phyloP scores from a whole-genome alignment of 2,797 vertebrate species.

The Eospalax fontanierii region DNA sequence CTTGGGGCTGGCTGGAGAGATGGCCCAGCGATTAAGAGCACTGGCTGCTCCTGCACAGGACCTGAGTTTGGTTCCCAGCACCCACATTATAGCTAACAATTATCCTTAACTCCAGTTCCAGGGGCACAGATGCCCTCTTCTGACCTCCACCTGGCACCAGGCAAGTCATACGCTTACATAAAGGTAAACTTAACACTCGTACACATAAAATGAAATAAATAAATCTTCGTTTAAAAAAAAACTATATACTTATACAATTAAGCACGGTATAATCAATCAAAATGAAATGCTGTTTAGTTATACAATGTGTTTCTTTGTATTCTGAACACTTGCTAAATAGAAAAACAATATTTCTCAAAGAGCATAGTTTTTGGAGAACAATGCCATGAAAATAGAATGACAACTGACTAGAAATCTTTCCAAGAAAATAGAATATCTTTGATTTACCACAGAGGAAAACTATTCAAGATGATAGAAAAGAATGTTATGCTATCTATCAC shows the following conservation, averaged over 20 bases:
- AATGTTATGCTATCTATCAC: not conserved
- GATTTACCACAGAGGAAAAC: conserved; percentile 16
- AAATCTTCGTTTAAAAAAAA: too few species aligned
- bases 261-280: not conserved
- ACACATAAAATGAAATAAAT: too few species aligned
- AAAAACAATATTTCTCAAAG: conserved; percentile 49
- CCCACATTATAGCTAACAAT: too few species aligned
- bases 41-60: too few species aligned
- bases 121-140: too few species aligned
- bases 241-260: not conserved
- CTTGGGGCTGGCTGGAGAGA: not conserved
- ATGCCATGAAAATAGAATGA: conserved; percentile 21
- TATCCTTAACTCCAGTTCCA: too few species aligned
- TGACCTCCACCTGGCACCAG: too few species aligned
- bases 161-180: too few species aligned
- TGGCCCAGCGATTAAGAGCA: too few species aligned
- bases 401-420: conserved; percentile 29
- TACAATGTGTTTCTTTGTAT: not conserved
- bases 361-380: conserved; percentile 7
- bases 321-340: not conserved
- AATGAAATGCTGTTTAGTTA: not conserved
- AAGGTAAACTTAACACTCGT: too few species aligned
- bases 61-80: too few species aligned
- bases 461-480: conserved; percentile 14
- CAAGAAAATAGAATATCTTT: conserved; percentile 20